A percentile compares a stretch with the other conserved stretches of the same genome.
Evolutionary conservation across 2,888 invertebrate genomes (phyloP).

Genomic region (Scaptomyza polygonia): DNA sequence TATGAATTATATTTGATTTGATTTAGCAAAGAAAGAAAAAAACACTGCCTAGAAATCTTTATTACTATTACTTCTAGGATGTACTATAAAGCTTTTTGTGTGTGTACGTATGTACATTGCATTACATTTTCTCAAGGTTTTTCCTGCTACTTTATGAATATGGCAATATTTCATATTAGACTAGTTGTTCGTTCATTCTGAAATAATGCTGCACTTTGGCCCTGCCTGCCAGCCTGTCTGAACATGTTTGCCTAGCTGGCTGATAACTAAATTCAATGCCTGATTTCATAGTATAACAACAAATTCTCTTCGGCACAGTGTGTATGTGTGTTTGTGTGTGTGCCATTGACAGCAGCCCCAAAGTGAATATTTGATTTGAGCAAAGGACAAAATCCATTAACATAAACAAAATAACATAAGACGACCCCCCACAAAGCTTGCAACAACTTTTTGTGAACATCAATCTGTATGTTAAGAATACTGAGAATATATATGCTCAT

Average conservation of each 20-base stretch:
- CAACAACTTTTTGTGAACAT: slow-evolving; percentile 5
- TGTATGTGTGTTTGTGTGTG: not conserved
- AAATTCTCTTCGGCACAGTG: slow-evolving; percentile 1
- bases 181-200: slow-evolving; percentile 19
- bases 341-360: slow-evolving; percentile 4
- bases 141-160: slow-evolving; percentile 50
- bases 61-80: slow-evolving; percentile 33
- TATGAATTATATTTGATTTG: slow-evolving; percentile 69
- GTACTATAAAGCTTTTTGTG: not conserved
- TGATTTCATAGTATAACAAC: slow-evolving; percentile 32
- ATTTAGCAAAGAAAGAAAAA: slow-evolving; percentile 55
- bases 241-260: slow-evolving; percentile 17
- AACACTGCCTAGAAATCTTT: slow-evolving; percentile 10
- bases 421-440: not conserved
- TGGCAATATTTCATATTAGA: slow-evolving; percentile 53
- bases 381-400: slow-evolving; percentile 29
- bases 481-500: not conserved
- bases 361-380: slow-evolving; percentile 45
- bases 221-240: not conserved
- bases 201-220: slow-evolving; percentile 48
- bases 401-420: slow-evolving; percentile 19
- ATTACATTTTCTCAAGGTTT: slow-evolving; percentile 40
- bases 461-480: not conserved
- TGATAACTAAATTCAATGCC: slow-evolving; percentile 47
- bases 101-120: slow-evolving; percentile 8